Evolutionary conservation across 2,888 invertebrate species (phyloP), one percentile per base, ranked within the genome.

Genomic region (Trachelus iudaicus): DNA sequence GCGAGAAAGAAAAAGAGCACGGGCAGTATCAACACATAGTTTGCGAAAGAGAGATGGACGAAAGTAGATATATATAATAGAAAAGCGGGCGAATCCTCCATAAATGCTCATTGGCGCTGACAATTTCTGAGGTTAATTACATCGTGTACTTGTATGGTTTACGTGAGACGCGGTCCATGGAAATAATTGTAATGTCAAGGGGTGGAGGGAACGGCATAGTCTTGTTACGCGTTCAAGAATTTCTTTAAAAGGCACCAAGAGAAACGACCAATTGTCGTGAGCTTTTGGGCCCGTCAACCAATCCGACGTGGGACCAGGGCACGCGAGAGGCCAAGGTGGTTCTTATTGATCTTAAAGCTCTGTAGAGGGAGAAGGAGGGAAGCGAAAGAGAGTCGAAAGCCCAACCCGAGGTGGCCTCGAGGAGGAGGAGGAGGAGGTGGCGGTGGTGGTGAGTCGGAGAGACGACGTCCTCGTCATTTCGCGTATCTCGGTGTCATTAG

Each of bases 321-420:
- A 81, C 83, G 81, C 81, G 80, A 82, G 80, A 80, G 80, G 81
- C 79, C 69, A 71, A 81, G 82, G 79, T 81, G 82, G 83, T 84
- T 84, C 83, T 85, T 85, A 85, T 85, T 85, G 85, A 85, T 85
- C 85, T 85, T 83, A 81, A 80, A 79, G 81, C 80, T 82, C 33
- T 15, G 75, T 40, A 56, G 56, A 56, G 56, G 56, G 56, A 56
- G 56, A 56, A 56, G 23, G 56, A 56, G 56, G 56, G 56, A 56
- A 56, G 56, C 56, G 56, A 56, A 56, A 56, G 56, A 75, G 77
- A 76, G 81, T 79, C 40, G 77, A 82, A 71, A 34, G 33, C 71
- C 71, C 71, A 71, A 31, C 31, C 71, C 31, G 33, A 12, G 71
- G 33, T 13, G 69, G 15, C 40, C 15, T 37, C 37, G 37, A 0